Evolutionary conservation across 2,113 vertebrate species (phyloP).

Genomic region (Siniperca chuatsi): DNA sequence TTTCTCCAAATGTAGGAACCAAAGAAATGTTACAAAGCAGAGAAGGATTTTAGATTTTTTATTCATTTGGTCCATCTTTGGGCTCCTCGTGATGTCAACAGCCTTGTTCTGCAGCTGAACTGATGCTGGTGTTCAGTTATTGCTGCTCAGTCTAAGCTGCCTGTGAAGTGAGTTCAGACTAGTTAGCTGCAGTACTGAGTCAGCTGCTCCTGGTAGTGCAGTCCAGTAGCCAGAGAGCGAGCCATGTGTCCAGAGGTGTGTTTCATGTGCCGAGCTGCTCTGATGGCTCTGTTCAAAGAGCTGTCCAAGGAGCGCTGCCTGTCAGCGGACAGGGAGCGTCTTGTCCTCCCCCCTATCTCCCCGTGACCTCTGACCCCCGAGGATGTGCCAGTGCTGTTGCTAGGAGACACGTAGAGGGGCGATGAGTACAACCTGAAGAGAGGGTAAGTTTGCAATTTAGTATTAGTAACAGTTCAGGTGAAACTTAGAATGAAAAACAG

Average conservation of each 20-base stretch:
- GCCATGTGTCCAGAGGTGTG: slow-evolving; percentile 84
- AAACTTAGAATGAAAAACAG: background rate
- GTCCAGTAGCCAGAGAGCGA: slow-evolving; percentile 79
- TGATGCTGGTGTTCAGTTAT: background rate
- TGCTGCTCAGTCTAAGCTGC: background rate
- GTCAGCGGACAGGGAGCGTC: slow-evolving; percentile 57
- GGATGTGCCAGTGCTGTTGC: slow-evolving; percentile 13
- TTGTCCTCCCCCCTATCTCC: slow-evolving; percentile 8
- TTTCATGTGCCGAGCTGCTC: slow-evolving; percentile 82
- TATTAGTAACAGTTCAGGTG: background rate
- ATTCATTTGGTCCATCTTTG: slow-evolving; percentile 16
- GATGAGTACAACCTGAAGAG: slow-evolving; percentile 82
- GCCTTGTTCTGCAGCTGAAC: background rate
- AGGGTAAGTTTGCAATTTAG: background rate
- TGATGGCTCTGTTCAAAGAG: slow-evolving; percentile 83
- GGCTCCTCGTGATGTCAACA: background rate
- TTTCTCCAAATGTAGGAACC: background rate
- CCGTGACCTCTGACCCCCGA: slow-evolving; percentile 29
- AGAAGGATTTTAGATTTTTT: background rate
- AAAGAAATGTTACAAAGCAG: slow-evolving; percentile 11
- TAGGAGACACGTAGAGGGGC: slow-evolving; percentile 39
- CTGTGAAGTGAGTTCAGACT: slow-evolving; percentile 54
- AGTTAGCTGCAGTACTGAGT: slow-evolving; percentile 84
- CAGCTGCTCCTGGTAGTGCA: slow-evolving; percentile 76
- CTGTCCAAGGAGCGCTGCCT: slow-evolving; percentile 58